Percentiles rank a stretch among this genome's conserved stretches.
Evolutionary conservation across 2,888 invertebrate species (phyloP).

Genomic region (Diarsia mendica): DNA sequence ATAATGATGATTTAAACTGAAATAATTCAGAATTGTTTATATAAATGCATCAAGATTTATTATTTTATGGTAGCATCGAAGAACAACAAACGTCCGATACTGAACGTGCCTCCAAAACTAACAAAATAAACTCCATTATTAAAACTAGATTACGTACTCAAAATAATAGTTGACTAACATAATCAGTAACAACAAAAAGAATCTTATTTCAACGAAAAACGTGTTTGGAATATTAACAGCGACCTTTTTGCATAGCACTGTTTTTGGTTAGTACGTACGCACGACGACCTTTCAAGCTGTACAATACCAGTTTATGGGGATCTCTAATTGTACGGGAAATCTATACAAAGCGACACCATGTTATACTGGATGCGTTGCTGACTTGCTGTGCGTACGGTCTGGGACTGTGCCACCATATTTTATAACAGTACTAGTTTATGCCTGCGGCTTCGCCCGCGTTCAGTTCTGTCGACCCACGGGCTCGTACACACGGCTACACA

Average conservation of each 20-base stretch:
- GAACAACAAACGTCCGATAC: neutral
- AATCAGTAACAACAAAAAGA: slow-evolving; percentile 47
- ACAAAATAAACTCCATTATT: slow-evolving; percentile 23
- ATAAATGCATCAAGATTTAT: slow-evolving; percentile 7
- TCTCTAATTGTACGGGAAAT: no score
- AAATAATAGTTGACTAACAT: slow-evolving; percentile 38
- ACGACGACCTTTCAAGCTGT: no score
- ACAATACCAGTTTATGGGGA: no score
- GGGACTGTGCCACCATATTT: neutral
- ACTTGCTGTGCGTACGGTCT: no score
- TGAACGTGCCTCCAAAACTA: slow-evolving; percentile 11
- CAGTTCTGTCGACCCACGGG: no score
- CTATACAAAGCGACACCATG: no score
- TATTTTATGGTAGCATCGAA: neutral
- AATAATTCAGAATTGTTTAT: no score
- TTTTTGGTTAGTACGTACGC: no score
- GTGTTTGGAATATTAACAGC: slow-evolving; percentile 53
- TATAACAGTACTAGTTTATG: neutral
- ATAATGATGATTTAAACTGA: neutral
- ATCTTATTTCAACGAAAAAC: slow-evolving; percentile 52
- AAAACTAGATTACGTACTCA: slow-evolving; percentile 36
- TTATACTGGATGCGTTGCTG: no score
- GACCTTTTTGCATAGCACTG: slow-evolving; percentile 71
- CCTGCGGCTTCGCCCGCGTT: neutral
- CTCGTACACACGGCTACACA: no score